A percentile compares a stretch with the other conserved stretches of the same genome.
phyloP scores from a whole-genome alignment of 1,140 invertebrate genomes.

The Centruroides sculpturatus region DNA sequence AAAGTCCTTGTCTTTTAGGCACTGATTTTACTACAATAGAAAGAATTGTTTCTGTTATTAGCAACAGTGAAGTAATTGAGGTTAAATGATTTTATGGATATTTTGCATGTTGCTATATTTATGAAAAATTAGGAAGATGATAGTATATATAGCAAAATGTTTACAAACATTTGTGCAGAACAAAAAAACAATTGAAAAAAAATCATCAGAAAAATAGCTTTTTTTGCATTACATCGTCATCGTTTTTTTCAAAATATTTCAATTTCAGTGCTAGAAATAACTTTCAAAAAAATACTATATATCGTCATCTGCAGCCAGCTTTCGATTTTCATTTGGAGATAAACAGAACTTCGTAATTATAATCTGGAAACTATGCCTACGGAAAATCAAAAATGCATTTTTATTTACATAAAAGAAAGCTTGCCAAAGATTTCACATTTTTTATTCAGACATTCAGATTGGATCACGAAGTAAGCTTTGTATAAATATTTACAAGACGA shows the following conservation, averaged over 20 bases:
- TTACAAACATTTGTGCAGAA: neutral
- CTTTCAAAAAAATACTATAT: slow-evolving; percentile 89
- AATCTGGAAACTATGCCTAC: slow-evolving; percentile 86
- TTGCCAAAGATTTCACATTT: no score
- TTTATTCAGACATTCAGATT: no score
- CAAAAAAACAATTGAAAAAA: neutral
- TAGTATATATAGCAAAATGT: neutral
- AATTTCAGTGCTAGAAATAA: no score
- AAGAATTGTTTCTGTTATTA: neutral
- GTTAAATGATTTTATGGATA: neutral
- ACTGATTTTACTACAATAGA: no score
- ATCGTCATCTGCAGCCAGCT: slow-evolving; percentile 88
- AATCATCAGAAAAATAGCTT: neutral
- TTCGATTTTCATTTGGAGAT: slow-evolving; percentile 94
- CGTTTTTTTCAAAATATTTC: neutral
- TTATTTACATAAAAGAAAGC: slow-evolving; percentile 87
- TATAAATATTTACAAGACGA: no score
- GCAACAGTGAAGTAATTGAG: neutral
- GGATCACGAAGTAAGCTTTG: no score
- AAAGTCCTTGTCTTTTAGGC: no score
- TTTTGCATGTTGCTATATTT: neutral
- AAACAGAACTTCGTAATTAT: slow-evolving; percentile 85
- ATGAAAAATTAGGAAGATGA: neutral
- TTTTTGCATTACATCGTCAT: neutral
- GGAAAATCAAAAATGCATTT: slow-evolving; percentile 94